Base-by-base conservation (phyloP, 2,797 vertebrate genomes). In the Acanthurus lineatus region DNA sequence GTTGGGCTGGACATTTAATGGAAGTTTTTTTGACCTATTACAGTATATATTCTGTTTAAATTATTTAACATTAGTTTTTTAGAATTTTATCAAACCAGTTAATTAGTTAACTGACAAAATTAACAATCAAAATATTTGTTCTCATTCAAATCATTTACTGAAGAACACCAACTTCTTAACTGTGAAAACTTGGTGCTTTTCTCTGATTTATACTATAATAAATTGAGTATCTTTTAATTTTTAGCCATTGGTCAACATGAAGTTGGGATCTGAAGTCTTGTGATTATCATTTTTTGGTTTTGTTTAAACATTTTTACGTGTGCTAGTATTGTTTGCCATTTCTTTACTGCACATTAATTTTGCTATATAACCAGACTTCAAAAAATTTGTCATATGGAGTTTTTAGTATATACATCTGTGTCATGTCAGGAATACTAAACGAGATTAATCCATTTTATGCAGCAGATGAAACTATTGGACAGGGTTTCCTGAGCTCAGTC, bases 381-480 rank as follows among this genome's bases (percentile, higher is more conserved):
- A 81, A 62, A 58, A 75, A 65, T 75, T 62, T 42, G 20, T 56
- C 60, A 64, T 74, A 53, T 56, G 77, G 83, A 81, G 69, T 86
- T 49, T 47, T 75, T 60, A 57, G 38, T 70, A 72, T 70, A 66
- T 75, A 67, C 72, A 77, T 77, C 73, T 86, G 67, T 57, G 82
- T 40, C 49, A 79, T 63, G 71, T 82, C 81, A 82, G 65, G 49
- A 76, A 61, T 76, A 67, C 70, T 84, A 81, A 75, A 73, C 64
- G 60, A 79, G 74, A 77, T 72, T 52, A 74, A 71, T 85, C 59
- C 62, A 77, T 35, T 89, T 89, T 79, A 66, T 85, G 77, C 68
- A 66, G 71, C 79, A 73, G 73, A 82, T 87, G 74, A 85, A 87
- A 61, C 47, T 69, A 82, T 79, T 76, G 68, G 66, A 83, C 57